phyloP scores from a whole-genome alignment of 2,113 vertebrate species.

The Cettia cetti region DNA sequence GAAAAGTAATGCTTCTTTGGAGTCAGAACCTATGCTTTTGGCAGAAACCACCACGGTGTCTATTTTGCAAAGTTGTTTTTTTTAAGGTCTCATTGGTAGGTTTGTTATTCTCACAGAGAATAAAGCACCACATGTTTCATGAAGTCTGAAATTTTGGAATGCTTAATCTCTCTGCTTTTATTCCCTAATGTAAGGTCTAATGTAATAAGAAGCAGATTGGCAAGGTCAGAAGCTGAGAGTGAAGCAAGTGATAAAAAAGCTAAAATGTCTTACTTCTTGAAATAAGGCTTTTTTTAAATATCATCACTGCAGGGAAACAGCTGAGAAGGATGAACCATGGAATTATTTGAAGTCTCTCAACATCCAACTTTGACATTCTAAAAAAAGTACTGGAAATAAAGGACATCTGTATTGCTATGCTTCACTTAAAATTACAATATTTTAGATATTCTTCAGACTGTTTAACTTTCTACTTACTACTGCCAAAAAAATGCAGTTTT shows the following conservation, averaged over 20 bases:
- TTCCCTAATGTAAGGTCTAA: neutral
- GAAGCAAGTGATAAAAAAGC: slow-evolving; percentile 6
- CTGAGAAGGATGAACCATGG: neutral
- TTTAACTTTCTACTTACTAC: neutral
- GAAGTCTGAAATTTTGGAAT: neutral
- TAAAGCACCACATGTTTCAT: slow-evolving; percentile 5
- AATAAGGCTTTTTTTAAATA: slow-evolving; percentile 20
- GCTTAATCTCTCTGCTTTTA: slow-evolving; percentile 2
- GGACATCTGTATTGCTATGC: neutral
- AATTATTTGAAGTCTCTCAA: neutral
- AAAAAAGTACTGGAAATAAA: neutral
- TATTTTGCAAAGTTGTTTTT: neutral
- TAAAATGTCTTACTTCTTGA: slow-evolving; percentile 19
- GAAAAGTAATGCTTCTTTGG: neutral
- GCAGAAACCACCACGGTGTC: neutral
- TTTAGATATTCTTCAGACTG: neutral
- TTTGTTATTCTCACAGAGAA: slow-evolving; percentile 9
- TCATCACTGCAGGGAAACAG: slow-evolving; percentile 4
- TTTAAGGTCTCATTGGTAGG: neutral
- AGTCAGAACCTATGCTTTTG: neutral
- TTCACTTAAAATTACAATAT: neutral
- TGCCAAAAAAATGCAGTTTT: neutral
- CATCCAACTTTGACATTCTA: neutral
- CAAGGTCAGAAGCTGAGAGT: slow-evolving; percentile 26
- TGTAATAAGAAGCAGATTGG: neutral